Base-by-base conservation (phyloP, 2,113 vertebrate genomes). In the Lophotis ruficrista region DNA sequence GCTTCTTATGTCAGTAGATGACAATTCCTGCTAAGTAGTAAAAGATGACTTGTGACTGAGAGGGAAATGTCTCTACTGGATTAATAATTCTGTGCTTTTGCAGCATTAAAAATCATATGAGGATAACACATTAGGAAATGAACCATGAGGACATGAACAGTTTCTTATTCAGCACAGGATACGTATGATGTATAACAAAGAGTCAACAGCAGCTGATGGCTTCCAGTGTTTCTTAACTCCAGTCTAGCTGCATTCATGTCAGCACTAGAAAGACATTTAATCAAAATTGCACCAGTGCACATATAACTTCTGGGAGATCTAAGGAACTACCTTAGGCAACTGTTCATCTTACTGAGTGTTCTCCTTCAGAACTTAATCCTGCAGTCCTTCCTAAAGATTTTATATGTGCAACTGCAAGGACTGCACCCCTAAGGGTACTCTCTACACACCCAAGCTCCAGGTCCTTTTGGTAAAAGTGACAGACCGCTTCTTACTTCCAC, bases 291-390 rank as follows among this genome's bases (percentile, higher is more conserved):
- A 65, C 10, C 53, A 65, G n/a, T 27, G 58, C 62, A 41, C 28
- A 41, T 22, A 7, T 2, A 81, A 50, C 35, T 78, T 85, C 35
- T 43, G 51, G 54, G 50, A 90, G 17, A 47, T 62, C 50, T 80
- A 81, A 83, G 62, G 48, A 73, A 31, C 19, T 8, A 11, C 37
- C 14, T 93, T 45, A 54, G 0, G 1, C 37, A 93, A 57, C 20
- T n/a, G 20, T 37, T 76, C 12, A 53, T 31, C 18, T 48, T 37
- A 19, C 0, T 43, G 58, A 37, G 43, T 0, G 0, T 47, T 78
- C 72, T 79, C 43, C 37, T 43, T 60, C 69, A 28, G 28, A 84
- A 60, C 27, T 65, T 68, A 73, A 69, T 54, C 82, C 60, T 54
- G 33, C n/a, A 94, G 66, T 50, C 30, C 64, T 83, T 80, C 60